These are phyloP conservation scores for Hylaea fasciaria DNA, from an alignment of 2,888 invertebrate genomes.

Conservation along the genomic window DNA sequence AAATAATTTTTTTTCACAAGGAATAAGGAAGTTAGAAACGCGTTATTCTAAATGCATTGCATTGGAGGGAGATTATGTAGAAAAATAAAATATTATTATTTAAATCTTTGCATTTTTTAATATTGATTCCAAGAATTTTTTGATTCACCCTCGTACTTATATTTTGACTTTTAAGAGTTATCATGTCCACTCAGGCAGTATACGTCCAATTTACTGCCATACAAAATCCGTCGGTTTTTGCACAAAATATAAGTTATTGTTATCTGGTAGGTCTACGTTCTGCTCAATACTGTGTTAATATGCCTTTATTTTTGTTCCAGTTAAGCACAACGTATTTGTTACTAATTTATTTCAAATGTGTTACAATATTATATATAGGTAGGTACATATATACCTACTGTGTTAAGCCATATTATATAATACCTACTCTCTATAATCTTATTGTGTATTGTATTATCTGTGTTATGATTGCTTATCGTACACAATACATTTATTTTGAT, in stretches of 20 bases:
- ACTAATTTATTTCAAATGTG: background rate
- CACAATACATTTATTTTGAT: no score
- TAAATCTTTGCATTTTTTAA: no score
- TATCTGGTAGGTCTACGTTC: slow-evolving; percentile 9
- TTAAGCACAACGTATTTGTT: slow-evolving; percentile 1
- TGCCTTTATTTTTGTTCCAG: slow-evolving; percentile 2
- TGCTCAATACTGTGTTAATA: slow-evolving; percentile 19
- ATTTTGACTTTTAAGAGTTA: no score
- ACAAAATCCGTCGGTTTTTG: slow-evolving; percentile 49
- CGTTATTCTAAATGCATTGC: no score
- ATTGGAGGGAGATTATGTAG: no score
- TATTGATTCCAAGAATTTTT: no score
- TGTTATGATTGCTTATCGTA: no score
- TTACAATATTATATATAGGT: background rate
- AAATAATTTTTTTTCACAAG: no score
- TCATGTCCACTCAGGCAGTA: background rate
- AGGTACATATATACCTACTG: background rate
- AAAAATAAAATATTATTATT: no score
- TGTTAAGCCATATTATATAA: background rate
- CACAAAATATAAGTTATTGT: slow-evolving; percentile 41
- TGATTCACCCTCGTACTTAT: no score
- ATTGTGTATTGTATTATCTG: background rate
- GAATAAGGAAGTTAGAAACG: no score
- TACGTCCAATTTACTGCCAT: slow-evolving; percentile 43
- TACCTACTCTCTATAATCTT: background rate